Conservation (phyloP, 2,888 invertebrate genomes). For the Drosophila atripex region DNA sequence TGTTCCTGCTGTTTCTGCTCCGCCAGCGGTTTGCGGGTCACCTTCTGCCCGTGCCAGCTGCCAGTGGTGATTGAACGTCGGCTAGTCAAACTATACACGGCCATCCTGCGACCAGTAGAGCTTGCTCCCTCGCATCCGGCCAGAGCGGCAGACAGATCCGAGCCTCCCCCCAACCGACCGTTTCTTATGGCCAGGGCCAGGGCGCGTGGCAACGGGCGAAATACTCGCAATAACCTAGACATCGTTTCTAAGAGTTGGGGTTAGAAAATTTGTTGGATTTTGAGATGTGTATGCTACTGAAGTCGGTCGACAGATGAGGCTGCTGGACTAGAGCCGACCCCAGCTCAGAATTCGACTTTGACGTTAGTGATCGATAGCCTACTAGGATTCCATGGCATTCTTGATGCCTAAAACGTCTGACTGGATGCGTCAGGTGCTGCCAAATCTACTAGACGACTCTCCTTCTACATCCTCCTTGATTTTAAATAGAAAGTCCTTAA, state of each 20-base stretch:
- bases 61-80: not conserved
- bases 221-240: not conserved
- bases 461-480: no score
- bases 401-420: not conserved
- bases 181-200: not conserved
- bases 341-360: not conserved
- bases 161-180: not conserved
- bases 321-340: not conserved
- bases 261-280: not conserved
- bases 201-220: not conserved
- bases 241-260: not conserved
- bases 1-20: constrained; percentile 1
- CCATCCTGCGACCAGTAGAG: not conserved
- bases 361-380: not conserved
- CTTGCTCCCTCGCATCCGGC: not conserved
- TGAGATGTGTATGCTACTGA: not conserved
- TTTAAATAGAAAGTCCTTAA: no score
- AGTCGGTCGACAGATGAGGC: not conserved
- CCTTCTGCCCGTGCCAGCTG: not conserved
- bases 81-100: not conserved
- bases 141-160: not conserved
- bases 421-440: no score
- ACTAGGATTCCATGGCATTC: not conserved
- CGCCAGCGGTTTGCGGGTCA: not conserved
- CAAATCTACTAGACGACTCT: not conserved